These are phyloP conservation scores for Centropyge bicolor DNA, from an alignment of 2,797 vertebrate genomes.

Conservation along the genomic window DNA sequence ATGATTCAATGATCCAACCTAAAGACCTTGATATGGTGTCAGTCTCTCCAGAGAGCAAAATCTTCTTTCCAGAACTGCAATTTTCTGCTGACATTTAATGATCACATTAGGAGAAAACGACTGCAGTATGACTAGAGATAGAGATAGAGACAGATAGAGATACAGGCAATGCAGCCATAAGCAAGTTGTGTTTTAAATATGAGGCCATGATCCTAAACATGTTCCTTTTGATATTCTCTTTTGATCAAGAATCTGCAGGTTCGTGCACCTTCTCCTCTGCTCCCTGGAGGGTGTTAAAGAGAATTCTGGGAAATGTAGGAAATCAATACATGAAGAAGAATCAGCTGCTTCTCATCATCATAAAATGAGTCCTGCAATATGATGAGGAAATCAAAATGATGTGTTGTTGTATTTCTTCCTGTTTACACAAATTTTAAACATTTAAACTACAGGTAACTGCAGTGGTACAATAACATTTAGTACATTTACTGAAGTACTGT, in stretches of 20 bases:
- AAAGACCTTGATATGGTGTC: neutral
- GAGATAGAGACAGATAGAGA: neutral
- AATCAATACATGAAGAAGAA: neutral
- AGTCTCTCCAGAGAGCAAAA: neutral
- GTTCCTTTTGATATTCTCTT: neutral
- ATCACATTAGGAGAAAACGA: neutral
- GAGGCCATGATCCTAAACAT: neutral
- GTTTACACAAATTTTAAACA: too few relatives aligned
- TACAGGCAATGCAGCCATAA: neutral
- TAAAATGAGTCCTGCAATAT: neutral
- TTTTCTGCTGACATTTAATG: constrained; percentile 18
- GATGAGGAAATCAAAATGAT: neutral
- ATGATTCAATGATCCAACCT: constrained; percentile 3
- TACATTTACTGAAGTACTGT: neutral
- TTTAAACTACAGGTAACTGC: too few relatives aligned
- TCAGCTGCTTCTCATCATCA: neutral
- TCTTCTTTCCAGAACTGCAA: neutral
- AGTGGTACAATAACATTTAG: neutral
- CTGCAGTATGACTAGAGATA: neutral
- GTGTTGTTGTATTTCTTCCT: too few relatives aligned
- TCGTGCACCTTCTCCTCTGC: neutral
- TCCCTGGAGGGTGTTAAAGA: neutral
- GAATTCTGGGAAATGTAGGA: constrained; percentile 30
- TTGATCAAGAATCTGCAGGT: neutral
- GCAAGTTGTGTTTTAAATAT: constrained; percentile 1